These are phyloP conservation scores for Orthonyx spaldingii DNA, from an alignment of 2,113 vertebrate genomes.

Conservation along the genomic window DNA sequence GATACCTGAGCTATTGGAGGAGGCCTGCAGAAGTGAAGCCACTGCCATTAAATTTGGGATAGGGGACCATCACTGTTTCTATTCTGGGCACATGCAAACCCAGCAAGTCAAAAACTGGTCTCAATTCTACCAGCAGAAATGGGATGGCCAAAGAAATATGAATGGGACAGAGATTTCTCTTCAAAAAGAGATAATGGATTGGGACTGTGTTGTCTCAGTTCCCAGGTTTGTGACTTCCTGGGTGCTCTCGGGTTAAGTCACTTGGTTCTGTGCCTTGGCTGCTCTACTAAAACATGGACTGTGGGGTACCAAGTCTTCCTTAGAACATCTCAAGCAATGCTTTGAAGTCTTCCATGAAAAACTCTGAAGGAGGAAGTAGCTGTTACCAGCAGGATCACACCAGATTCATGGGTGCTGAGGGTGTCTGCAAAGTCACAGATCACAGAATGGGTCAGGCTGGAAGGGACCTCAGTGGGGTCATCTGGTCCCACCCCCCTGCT, in stretches of 20 bases:
- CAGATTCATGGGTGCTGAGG: neutral
- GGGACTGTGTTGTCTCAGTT: neutral
- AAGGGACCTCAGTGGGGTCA: neutral
- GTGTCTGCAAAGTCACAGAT: neutral
- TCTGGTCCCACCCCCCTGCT: neutral
- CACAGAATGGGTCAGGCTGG: neutral
- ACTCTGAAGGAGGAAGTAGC: neutral
- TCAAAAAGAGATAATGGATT: neutral
- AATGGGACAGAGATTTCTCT: neutral
- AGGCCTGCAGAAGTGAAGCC: neutral
- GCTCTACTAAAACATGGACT: neutral
- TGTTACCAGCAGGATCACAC: neutral
- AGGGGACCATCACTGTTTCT: neutral
- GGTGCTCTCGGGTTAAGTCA: neutral
- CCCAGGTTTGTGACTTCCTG: neutral
- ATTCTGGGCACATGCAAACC: neutral
- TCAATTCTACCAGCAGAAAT: neutral
- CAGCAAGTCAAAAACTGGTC: neutral
- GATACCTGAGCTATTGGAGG: neutral
- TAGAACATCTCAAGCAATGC: neutral
- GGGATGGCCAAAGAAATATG: neutral
- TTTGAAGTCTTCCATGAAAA: neutral
- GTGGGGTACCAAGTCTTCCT: neutral
- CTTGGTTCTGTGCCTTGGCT: neutral
- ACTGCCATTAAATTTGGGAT: neutral